Base-by-base conservation (phyloP, 2,888 invertebrate genomes). In the Unio pictorum region DNA sequence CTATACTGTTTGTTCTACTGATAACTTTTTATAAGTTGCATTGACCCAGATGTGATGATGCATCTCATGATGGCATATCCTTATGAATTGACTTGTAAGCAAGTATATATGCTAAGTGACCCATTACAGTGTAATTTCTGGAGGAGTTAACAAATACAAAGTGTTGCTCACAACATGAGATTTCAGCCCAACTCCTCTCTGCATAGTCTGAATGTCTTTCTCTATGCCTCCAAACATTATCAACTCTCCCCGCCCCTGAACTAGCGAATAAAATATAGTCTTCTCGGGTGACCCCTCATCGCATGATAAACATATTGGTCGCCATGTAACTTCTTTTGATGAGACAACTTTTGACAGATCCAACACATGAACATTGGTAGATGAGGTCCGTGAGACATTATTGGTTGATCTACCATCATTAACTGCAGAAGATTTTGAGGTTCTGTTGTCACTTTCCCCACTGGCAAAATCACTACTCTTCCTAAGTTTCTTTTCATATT, bases 211-310 rank as follows among this genome's bases (percentile, higher is more conserved):
- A 64, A 87, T 78, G 64, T 88, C 87, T 34, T 82, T 83, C 66
- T 87, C 94, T 79, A 98, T 95, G 71, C 98, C 98, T n/a, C 98
- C 98, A 91, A 98, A 98, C 92, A 98, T 94, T 67, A 98, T 94
- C 54, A 98, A 91, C 91, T 98, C 98, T 18, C 96, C 96, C 87
- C 96, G 94, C 20, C 97, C 98, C 77, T 94, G 93, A 7, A 96
- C 94, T 82, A 98, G 92, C 55, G 96, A 95, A 88, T 97, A 97
- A 84, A 97, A 93, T 79, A 97, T 95, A 64, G 96, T 93, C 87
- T 97, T 96, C 87, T 96, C 96, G 0, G 98, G 97, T 54, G 89
- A 86, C 20, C 80, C 78, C 11, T 76, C 69, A n/a, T 79, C 78
- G 18, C 75, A 74, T 55, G 81, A 78, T n/a, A 84, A 83, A 5